Base-by-base conservation (phyloP, 2,113 vertebrate species). In the Python bivittatus region DNA sequence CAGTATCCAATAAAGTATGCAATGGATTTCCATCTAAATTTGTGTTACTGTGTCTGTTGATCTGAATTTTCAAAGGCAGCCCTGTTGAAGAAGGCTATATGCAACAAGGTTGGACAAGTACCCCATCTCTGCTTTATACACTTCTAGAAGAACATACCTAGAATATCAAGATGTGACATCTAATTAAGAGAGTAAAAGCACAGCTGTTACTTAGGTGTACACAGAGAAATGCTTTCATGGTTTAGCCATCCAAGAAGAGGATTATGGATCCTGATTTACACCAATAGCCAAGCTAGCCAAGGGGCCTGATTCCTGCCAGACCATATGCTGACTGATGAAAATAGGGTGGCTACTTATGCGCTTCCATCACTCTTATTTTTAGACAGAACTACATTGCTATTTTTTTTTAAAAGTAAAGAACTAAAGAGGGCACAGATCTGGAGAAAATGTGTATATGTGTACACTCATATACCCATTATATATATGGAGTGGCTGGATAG, bases 311-410 rank as follows among this genome's bases (percentile, higher is more conserved):
- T 79, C 72, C 42, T 79, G 72, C 33, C 93, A 93, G 95, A 96
- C 96, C 91, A 90, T 97, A 95, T 95, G 94, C 93, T 93, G 92
- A 96, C 95, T 94, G 95, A 94, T 93, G 68, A 79, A 94, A 92
- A 91, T 53, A 48, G 84, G 48, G 84, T 85, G 48, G 84, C 48
- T 52, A 85, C 48, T 29, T 86, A n/a, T 6, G 6, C 25, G n/a
- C 53, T 53, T 2, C 48, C 48, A 86, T 42, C 72, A 79, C 33
- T 79, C 17, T 38, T 79, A 79, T 79, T 79, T 79, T 79, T 79
- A 79, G 72, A 42, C 33, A 79, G 17, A 79, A 79, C 15, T 42
- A 7, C 33, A 79, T 79, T 22, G 72, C 72, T 22, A 79, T 79
- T 79, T 72, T 68, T 29, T 64, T 33, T 15, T 8, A 27, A 64